Evolutionary conservation across 2,797 vertebrate species (phyloP).

Genomic region (Aldrovandia affinis): DNA sequence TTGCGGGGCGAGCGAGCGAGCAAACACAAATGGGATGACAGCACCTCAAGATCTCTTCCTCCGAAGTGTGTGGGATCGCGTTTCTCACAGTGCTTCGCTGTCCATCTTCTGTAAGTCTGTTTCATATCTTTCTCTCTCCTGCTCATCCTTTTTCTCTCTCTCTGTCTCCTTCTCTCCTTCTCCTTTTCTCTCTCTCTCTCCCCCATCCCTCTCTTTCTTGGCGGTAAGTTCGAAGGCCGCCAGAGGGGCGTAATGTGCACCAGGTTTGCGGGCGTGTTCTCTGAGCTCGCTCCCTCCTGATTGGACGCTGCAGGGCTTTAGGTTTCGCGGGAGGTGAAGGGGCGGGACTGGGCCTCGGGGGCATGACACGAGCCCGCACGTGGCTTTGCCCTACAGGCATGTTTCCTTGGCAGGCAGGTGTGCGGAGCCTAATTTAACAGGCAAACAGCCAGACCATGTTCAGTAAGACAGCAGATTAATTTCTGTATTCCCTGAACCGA

Average conservation of each 20-base stretch:
- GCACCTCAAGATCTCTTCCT: background rate
- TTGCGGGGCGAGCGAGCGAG: background rate
- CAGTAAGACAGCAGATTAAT: too few relatives aligned
- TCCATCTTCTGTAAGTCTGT: background rate
- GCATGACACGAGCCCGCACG: too few relatives aligned
- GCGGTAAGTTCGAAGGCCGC: background rate
- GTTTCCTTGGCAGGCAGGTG: too few relatives aligned
- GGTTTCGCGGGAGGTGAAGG: too few relatives aligned
- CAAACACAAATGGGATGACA: background rate
- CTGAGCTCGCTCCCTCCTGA: too few relatives aligned
- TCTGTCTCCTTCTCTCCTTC: constrained; percentile 21
- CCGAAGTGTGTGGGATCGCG: background rate
- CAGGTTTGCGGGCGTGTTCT: too few relatives aligned
- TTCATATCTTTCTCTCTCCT: constrained; percentile 16
- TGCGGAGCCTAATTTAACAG: too few relatives aligned
- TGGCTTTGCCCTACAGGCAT: too few relatives aligned
- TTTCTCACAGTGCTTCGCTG: background rate
- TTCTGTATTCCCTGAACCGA: too few relatives aligned
- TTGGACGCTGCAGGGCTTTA: background rate
- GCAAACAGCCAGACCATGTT: too few relatives aligned
- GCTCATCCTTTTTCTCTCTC: constrained; percentile 18
- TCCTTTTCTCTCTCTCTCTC: background rate
- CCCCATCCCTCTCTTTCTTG: constrained; percentile 20
- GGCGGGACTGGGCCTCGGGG: too few relatives aligned
- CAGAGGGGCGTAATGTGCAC: too few relatives aligned